Evolutionary conservation across 2,113 vertebrate genomes (phyloP).

Genomic region (Epinephelus fuscoguttatus): DNA sequence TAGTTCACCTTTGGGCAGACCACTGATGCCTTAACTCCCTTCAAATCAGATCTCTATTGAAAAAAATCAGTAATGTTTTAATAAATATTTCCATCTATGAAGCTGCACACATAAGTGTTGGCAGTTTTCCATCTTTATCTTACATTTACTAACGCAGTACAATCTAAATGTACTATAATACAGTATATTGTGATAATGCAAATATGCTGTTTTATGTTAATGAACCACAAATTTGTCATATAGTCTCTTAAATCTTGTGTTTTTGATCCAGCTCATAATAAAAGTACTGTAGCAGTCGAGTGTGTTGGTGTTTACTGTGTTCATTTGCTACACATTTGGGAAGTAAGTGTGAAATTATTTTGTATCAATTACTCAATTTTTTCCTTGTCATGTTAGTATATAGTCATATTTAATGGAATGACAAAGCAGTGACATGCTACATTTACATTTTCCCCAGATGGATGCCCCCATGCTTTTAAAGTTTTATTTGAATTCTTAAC

Average conservation of each 20-base stretch:
- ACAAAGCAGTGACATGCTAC: slow-evolving; percentile 58
- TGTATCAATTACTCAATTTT: slow-evolving; percentile 22
- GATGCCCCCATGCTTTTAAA: slow-evolving; percentile 79
- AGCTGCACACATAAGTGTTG: not conserved
- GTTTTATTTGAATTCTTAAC: slow-evolving; percentile 76
- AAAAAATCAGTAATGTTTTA: no score
- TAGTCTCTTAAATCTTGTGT: not conserved
- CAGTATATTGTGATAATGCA: not conserved
- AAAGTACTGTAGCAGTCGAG: not conserved
- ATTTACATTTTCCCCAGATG: slow-evolving; percentile 78
- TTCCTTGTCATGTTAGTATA: slow-evolving; percentile 55
- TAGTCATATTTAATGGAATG: slow-evolving; percentile 81
- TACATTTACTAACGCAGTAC: no score
- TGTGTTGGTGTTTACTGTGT: not conserved
- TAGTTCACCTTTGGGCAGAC: no score
- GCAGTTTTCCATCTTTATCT: not conserved
- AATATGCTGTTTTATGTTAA: not conserved
- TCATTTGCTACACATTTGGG: not conserved
- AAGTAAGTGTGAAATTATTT: slow-evolving; percentile 15
- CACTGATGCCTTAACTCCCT: no score
- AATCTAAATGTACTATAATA: not conserved
- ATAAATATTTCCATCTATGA: not conserved
- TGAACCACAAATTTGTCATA: not conserved
- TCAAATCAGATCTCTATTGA: no score
- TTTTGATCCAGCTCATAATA: not conserved